Conservation (phyloP, 2,113 vertebrate genomes). For the Sminthopsis crassicaudata region DNA sequence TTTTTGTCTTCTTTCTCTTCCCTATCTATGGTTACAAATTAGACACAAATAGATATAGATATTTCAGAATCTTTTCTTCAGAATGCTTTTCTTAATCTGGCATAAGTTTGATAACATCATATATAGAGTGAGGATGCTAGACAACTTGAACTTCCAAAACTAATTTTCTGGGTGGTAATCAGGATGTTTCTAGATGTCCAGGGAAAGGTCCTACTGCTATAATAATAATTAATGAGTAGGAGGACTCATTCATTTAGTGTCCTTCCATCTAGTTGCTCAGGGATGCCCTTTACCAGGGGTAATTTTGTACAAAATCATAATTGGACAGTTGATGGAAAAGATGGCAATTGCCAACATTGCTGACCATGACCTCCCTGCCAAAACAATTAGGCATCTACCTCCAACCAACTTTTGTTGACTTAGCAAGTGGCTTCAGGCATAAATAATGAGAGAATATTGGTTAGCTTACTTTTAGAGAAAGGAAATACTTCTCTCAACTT, state of each 20-base stretch:
- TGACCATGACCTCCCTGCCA: neutral
- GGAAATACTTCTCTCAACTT: neutral
- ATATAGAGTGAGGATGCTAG: neutral
- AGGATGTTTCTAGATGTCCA: neutral
- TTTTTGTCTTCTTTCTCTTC: too few relatives aligned
- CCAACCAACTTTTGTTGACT: neutral
- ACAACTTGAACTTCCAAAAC: neutral
- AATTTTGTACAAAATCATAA: neutral
- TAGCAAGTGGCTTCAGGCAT: neutral
- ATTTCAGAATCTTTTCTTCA: too few relatives aligned
- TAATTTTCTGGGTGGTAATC: neutral
- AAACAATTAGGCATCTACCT: neutral
- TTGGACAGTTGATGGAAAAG: neutral
- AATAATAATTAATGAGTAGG: neutral
- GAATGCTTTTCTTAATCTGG: neutral
- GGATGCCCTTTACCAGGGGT: too few relatives aligned
- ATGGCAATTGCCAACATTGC: neutral
- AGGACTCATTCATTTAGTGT: neutral
- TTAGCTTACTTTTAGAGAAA: neutral
- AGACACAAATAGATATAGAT: too few relatives aligned
- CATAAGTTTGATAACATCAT: neutral
- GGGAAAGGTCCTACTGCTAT: neutral
- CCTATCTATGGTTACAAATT: too few relatives aligned
- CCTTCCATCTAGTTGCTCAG: neutral
- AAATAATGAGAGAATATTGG: neutral